Base-by-base conservation (phyloP, 2,797 vertebrate genomes). In the Furcifer pardalis region DNA sequence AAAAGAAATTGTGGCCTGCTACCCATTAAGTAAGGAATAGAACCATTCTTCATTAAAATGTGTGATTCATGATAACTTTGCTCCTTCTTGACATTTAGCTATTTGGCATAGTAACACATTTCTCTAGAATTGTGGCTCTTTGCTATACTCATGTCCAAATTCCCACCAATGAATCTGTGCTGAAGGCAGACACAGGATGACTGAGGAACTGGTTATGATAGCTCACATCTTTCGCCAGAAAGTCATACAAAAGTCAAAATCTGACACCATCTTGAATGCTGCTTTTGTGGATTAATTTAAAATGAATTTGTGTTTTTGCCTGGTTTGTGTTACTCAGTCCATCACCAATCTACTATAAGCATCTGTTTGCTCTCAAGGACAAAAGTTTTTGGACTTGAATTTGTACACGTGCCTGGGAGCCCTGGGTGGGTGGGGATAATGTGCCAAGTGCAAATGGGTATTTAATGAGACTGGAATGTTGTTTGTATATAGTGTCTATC, bases 141-240 rank as follows among this genome's bases (percentile, higher is more conserved):
- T 92, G 87, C 91, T 91, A 90, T 92, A 91, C 91, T 89, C 90
- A 92, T 91, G 93, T 92, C 88, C 84, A 90, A 84, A 87, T 90
- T 83, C 84, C 91, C 35, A 40, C 23, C 35, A 42, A 81, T 71
- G 59, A 81, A 81, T 81, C 79, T 59, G 56, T 80, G 91, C 91
- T 92, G 92, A 91, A 89, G 74, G 87, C 84, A 82, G 91, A 91
- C 83, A 81, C 88, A 85, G 86, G 86, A 87, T 89, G 92, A 87
- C 91, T 94, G 91, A 92, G 91, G 84, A 76, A 89, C 86, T 90
- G 68, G 90, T 90, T 88, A 92, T 89, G 86, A 86, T 92, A 94
- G 91, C 91, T 85, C 88, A 91, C 93, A 93, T 86, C 87, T 92
- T 91, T 92, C 88, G 87, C 88, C 80, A 78, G 30, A 75, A 85